Evolutionary conservation across 35 echinoderm and acorn worm species (phyloP).

Genomic region (Ophiothrix spiculata): DNA sequence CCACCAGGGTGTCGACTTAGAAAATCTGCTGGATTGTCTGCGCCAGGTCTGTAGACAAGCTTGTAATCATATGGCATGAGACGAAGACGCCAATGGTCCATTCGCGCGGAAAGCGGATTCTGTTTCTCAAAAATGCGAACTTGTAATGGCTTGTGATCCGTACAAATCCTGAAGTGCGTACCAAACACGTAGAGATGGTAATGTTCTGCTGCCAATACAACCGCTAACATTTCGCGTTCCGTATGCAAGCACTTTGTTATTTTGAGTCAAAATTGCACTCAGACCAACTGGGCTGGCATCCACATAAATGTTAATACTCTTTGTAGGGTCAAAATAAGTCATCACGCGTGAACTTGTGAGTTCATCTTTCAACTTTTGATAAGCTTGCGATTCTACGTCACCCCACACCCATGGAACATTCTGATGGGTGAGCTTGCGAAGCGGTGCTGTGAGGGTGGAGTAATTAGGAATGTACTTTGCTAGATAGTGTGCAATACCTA

Average conservation of each 20-base stretch:
- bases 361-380: slow-evolving; percentile 31
- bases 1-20: slow-evolving; percentile 22
- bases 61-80: slow-evolving; percentile 27
- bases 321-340: slow-evolving; percentile 47
- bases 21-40: slow-evolving; percentile 45
- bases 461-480: slow-evolving; percentile 56
- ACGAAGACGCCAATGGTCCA: slow-evolving; percentile 41
- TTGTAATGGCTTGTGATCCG: slow-evolving; percentile 63
- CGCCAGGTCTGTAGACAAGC: slow-evolving; percentile 27
- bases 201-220: slow-evolving; percentile 34
- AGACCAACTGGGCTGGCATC: slow-evolving; percentile 68
- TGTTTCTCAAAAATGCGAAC: slow-evolving; percentile 51
- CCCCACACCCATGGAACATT: slow-evolving; percentile 45
- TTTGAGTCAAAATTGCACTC: slow-evolving; percentile 53
- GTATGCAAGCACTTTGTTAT: slow-evolving; percentile 34
- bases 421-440: slow-evolving; percentile 47
- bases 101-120: slow-evolving; percentile 23
- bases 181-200: slow-evolving; percentile 65
- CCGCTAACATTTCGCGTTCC: slow-evolving; percentile 50
- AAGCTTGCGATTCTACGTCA: not conserved
- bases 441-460: slow-evolving; percentile 20
- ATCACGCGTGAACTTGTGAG: slow-evolving; percentile 46
- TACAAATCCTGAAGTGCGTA: slow-evolving; percentile 19
- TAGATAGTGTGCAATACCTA: slow-evolving; percentile 18
- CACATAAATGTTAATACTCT: slow-evolving; percentile 48